phyloP scores from a whole-genome alignment of 2,797 vertebrate genomes.

The Arctocebus calabarensis region DNA sequence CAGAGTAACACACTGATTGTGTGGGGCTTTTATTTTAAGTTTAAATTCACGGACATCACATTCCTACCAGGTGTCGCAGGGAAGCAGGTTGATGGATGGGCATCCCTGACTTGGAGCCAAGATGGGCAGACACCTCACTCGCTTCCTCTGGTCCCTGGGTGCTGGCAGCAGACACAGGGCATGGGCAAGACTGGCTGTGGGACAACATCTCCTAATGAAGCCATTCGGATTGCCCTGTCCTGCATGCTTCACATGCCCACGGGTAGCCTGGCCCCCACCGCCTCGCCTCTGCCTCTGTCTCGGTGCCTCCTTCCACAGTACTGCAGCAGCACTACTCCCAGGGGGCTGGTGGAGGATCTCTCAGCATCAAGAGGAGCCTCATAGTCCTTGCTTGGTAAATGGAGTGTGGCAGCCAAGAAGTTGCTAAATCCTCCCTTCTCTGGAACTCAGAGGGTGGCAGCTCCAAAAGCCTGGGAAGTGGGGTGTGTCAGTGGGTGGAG shows the following conservation, averaged over 20 bases:
- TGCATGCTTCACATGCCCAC: not conserved
- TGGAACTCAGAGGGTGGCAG: not conserved
- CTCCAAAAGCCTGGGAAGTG: not conserved
- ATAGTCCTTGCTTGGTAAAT: not conserved
- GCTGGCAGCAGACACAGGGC: not conserved
- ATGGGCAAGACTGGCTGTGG: not conserved
- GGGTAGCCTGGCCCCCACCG: not conserved
- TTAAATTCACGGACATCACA: not conserved
- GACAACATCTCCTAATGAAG: not conserved
- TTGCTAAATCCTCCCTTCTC: not conserved
- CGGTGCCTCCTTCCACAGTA: not conserved
- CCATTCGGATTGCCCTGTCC: not conserved
- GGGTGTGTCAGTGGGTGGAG: not conserved
- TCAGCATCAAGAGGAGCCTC: not conserved
- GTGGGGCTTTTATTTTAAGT: not conserved
- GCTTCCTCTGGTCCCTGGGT: not conserved
- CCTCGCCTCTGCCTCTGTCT: not conserved
- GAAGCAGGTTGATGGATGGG: not conserved
- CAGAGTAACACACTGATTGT: no score
- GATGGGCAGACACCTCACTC: not conserved
- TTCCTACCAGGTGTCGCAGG: not conserved
- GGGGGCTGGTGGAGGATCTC: not conserved
- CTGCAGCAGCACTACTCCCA: not conserved
- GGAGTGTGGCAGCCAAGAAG: not conserved
- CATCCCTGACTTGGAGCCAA: not conserved